Evolutionary conservation across 2,113 vertebrate genomes (phyloP).

Genomic region (Phocoena sinus): DNA sequence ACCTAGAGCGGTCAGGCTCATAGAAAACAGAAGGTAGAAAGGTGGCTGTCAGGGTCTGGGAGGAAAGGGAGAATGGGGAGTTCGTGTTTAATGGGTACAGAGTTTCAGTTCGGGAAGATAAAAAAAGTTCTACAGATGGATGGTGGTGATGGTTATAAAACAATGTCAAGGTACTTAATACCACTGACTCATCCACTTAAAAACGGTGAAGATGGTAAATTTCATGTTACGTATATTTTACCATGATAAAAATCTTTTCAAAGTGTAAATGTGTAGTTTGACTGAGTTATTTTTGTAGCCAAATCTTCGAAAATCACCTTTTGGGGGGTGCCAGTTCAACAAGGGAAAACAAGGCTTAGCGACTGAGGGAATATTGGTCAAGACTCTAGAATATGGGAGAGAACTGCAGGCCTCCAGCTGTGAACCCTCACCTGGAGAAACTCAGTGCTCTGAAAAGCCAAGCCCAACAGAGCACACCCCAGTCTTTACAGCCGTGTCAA

Average conservation of each 20-base stretch:
- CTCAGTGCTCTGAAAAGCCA: fast-evolving
- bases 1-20: neutral
- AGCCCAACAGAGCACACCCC: fast-evolving
- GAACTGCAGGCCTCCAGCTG: neutral
- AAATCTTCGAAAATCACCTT: neutral
- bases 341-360: neutral
- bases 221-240: neutral
- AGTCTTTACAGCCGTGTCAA: fast-evolving
- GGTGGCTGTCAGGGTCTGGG: neutral
- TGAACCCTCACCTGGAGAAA: neutral
- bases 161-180: fast-evolving
- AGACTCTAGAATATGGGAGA: neutral
- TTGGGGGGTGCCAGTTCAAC: no score
- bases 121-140: neutral
- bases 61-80: neutral
- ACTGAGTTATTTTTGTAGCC: neutral
- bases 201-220: neutral
- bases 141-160: fast-evolving
- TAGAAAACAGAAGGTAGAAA: neutral
- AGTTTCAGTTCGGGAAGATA: neutral
- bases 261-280: neutral
- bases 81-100: neutral
- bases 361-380: neutral
- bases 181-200: neutral
- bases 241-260: neutral